Percentiles rank a stretch among this genome's conserved stretches.
Evolutionary conservation across 2,113 vertebrate genomes (phyloP).

Genomic region (Tychaedon coryphoeus): DNA sequence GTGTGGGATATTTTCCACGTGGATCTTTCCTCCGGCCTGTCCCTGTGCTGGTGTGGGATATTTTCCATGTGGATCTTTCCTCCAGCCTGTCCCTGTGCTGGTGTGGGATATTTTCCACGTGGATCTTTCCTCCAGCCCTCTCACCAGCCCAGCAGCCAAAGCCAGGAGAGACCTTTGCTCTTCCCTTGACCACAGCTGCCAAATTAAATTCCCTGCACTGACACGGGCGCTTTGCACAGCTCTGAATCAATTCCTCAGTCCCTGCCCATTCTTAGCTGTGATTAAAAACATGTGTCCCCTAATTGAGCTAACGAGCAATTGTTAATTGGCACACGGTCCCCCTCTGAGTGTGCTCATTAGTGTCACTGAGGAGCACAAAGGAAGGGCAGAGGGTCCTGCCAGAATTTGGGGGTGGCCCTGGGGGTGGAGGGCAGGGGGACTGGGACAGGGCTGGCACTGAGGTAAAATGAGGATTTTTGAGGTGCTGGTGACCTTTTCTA

Average conservation of each 20-base stretch:
- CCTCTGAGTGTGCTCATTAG: conserved; percentile 73
- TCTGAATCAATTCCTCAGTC: conserved; percentile 76
- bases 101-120: not conserved
- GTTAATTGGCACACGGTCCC: conserved; percentile 77
- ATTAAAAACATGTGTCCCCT: conserved; percentile 87
- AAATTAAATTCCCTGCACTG: conserved; percentile 66
- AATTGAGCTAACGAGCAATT: conserved; percentile 85
- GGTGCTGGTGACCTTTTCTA: not conserved
- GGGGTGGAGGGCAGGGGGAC: not conserved
- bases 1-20: not conserved
- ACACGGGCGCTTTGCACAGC: conserved; percentile 59
- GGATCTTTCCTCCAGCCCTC: not conserved
- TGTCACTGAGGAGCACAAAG: conserved; percentile 75
- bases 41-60: not conserved
- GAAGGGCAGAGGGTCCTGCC: conserved; percentile 59
- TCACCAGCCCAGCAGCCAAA: not conserved
- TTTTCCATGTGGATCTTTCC: too few species aligned
- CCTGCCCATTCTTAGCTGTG: conserved; percentile 73
- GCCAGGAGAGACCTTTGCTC: not conserved
- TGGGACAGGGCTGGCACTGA: not conserved
- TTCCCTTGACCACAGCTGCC: conserved; percentile 59
- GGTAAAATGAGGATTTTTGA: not conserved
- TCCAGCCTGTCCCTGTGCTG: not conserved
- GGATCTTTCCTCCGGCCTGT: not conserved
- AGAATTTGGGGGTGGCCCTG: not conserved